These are phyloP conservation scores for Daktulosphaira vitifoliae DNA, from an alignment of 1,140 invertebrate genomes.

Conservation along the genomic window DNA sequence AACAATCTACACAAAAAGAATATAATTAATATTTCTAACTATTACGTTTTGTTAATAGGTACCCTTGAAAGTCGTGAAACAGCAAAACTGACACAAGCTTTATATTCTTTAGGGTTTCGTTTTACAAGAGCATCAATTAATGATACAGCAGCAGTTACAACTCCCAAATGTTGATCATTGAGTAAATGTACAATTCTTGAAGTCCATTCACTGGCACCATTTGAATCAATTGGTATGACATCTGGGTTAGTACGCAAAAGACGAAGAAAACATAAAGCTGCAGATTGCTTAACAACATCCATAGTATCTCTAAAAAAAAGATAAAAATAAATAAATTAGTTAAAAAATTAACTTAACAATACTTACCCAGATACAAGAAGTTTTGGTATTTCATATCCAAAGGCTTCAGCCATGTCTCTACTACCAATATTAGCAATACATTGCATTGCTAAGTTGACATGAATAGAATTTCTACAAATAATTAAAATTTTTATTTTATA, in stretches of 20 bases:
- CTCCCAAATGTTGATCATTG: constrained; percentile 98
- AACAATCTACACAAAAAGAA: constrained; percentile 64
- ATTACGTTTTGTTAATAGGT: constrained; percentile 36
- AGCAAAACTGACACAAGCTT: constrained; percentile 82
- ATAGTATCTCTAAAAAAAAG: constrained; percentile 77
- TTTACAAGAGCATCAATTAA: constrained; percentile 97
- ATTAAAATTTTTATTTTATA: constrained; percentile 35
- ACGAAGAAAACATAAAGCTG: constrained; percentile 88
- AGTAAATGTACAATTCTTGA: constrained; percentile 96
- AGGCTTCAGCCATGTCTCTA: constrained; percentile 98
- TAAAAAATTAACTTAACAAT: neutral
- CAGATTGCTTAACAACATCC: constrained; percentile 99
- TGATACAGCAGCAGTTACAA: constrained; percentile 96
- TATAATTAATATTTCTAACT: neutral
- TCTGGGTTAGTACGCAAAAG: constrained; percentile 87
- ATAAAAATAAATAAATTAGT: neutral
- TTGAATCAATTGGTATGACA: constrained; percentile 63
- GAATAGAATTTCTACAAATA: constrained; percentile 94
- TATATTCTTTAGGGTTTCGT: constrained; percentile 98
- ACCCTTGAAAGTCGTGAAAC: constrained; percentile 92
- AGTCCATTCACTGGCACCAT: constrained; percentile 89
- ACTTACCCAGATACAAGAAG: constrained; percentile 88
- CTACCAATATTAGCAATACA: constrained; percentile 99
- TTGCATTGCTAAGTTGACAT: constrained; percentile 97
- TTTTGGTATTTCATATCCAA: constrained; percentile 96